A percentile compares a stretch with the other conserved stretches of the same genome.
phyloP scores from a whole-genome alignment of 1,140 invertebrate species.

The Campodea augens region DNA sequence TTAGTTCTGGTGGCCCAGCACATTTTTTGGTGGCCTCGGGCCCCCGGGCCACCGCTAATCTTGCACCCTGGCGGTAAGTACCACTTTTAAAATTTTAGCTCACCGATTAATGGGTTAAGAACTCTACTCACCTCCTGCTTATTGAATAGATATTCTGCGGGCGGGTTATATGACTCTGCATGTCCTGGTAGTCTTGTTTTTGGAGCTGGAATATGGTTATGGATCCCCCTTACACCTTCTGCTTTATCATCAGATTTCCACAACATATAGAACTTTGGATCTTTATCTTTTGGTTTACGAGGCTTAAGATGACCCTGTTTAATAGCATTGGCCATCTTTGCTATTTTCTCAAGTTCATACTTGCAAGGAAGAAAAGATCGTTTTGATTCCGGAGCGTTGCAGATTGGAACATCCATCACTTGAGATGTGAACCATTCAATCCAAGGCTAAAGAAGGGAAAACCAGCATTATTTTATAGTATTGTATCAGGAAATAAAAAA shows the following conservation, averaged over 20 bases:
- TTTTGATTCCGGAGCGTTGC: conserved; percentile 85
- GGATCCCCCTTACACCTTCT: conserved; percentile 47
- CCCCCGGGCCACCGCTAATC: too few species aligned
- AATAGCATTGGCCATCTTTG: conserved; percentile 79
- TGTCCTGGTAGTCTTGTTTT: conserved; percentile 76
- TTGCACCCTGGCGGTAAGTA: too few species aligned
- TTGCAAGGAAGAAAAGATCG: conserved; percentile 86
- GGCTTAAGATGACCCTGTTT: conserved; percentile 95
- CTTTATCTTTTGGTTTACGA: conserved; percentile 31
- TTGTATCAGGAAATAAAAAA: conserved; percentile 2
- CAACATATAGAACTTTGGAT: conserved; percentile 60
- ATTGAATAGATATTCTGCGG: conserved; percentile 88
- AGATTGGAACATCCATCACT: conserved; percentile 79
- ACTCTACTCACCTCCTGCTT: conserved; percentile 41
- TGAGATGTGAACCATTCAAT: conserved; percentile 86
- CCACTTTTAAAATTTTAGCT: too few species aligned
- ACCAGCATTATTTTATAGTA: conserved; percentile 6
- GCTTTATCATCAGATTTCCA: conserved; percentile 54
- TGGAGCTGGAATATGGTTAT: conserved; percentile 77
- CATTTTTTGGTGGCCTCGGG: too few species aligned
- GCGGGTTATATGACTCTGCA: conserved; percentile 94
- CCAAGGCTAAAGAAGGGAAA: conserved; percentile 50
- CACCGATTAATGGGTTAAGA: conserved; percentile 40
- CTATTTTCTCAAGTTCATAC: conserved; percentile 57
- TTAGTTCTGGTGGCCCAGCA: too few species aligned